A percentile compares a stretch with the other conserved stretches of the same genome.
Evolutionary conservation across 2,113 vertebrate genomes (phyloP).

Genomic region (Centrocercus urophasianus): DNA sequence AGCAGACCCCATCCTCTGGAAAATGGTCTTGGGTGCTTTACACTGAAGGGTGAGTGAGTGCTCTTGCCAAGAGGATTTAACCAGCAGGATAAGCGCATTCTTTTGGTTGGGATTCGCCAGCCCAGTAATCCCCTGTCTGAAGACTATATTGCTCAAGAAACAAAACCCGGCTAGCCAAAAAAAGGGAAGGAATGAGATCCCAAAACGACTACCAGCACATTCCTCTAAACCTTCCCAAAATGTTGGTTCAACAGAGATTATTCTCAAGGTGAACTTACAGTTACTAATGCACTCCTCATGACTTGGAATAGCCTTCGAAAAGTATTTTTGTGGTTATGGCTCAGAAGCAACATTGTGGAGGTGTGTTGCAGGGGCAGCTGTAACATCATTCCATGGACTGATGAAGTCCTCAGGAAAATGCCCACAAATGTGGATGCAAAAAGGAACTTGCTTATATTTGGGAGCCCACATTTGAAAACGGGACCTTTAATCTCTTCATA

Average conservation of each 20-base stretch:
- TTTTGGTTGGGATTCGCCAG: constrained; percentile 46
- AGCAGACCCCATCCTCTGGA: not conserved
- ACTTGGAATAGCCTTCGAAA: not conserved
- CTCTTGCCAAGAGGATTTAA: constrained; percentile 28
- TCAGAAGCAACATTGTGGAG: not conserved
- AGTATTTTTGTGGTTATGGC: not conserved
- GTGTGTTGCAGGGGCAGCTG: not conserved
- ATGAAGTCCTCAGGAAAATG: not conserved
- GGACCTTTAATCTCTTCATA: not conserved
- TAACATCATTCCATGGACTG: not conserved
- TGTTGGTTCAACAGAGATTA: not conserved
- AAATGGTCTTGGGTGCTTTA: not conserved
- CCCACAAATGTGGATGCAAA: not conserved
- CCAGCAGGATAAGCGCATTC: constrained; percentile 34
- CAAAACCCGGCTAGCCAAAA: constrained; percentile 3
- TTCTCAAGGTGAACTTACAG: not conserved
- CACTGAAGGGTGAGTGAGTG: not conserved
- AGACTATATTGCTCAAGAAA: not conserved
- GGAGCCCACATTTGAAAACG: not conserved
- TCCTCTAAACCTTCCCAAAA: not conserved
- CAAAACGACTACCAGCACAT: not conserved
- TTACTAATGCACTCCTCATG: not conserved
- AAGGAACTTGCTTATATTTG: not conserved
- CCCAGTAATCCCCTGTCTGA: not conserved
- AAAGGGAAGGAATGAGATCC: constrained; percentile 8